Base-by-base conservation (phyloP, 2,113 vertebrate species). In the Protobothrops mucrosquamatus region DNA sequence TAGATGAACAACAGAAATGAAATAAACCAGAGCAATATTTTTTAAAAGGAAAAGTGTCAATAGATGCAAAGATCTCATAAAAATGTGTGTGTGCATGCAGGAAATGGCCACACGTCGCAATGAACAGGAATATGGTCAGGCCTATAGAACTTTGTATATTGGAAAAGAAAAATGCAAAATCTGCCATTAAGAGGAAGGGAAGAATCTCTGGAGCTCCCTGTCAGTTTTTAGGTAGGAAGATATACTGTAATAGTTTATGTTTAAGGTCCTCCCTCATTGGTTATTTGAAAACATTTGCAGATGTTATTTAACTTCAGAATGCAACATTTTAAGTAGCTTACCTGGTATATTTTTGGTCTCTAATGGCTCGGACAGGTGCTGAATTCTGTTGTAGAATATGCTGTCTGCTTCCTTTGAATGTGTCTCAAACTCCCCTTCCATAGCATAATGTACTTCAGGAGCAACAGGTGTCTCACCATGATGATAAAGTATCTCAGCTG, bases 261-360 rank as follows among this genome's bases (percentile, higher is more conserved):
- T 81, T 81, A 43, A 34, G 64, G 34, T 81, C 34, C 20, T 1
- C 52, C 57, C 6, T 14, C 48, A 87, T 92, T 23, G 18, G 39
- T 90, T 52, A 85, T 87, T 56, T 51, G 54, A 54, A 87, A 15
- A 9, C 0, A 39, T 51, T 4, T 22, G 10, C 8, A n/a, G 9
- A 20, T 15, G 10, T 88, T 4, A 61, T 18, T 0, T 64, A 87
- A 86, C 4, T 57, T 6, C 8, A 43, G 2, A 61, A 92, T 69
- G 10, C 1, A 43, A 43, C 64, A 0, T 1, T 22, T 64, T n/a
- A 91, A 87, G 7, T 39, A 88, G 81, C 85, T 29, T 46, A 99
- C 99, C 99, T 98, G 99, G 99, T 93, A 99, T 96, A 93, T 99
- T 69, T 51, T 97, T 93, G 86, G 97, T 98, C 3, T 97, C 96